Evolutionary conservation across 2,888 invertebrate genomes (phyloP).

Genomic region (Agrochola circellaris): DNA sequence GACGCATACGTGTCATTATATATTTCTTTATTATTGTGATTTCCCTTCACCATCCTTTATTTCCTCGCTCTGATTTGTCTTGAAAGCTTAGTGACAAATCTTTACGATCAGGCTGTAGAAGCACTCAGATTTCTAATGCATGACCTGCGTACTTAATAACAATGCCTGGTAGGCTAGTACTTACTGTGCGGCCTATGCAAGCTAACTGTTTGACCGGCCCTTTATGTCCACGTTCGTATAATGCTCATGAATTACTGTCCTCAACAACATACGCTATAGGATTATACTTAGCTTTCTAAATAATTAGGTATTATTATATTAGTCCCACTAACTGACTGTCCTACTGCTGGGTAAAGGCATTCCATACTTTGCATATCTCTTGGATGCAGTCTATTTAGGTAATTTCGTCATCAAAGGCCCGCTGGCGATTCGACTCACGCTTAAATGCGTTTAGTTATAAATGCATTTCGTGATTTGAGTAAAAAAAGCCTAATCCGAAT

Average conservation of each 20-base stretch:
- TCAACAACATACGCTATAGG: neutral
- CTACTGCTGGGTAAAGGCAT: neutral
- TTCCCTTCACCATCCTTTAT: slow-evolving; percentile 5
- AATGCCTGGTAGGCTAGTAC: slow-evolving; percentile 16
- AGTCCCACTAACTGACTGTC: neutral
- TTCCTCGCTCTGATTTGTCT: no score
- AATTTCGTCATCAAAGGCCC: neutral
- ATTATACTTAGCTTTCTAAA: slow-evolving; percentile 27
- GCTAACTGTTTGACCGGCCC: slow-evolving; percentile 25
- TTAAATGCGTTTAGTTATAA: no score
- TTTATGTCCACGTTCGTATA: slow-evolving; percentile 24
- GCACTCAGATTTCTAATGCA: slow-evolving; percentile 30
- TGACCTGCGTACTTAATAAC: slow-evolving; percentile 28
- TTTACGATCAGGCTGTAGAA: neutral
- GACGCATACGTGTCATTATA: neutral
- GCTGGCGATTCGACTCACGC: no score
- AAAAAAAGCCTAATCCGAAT: neutral
- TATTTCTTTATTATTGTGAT: slow-evolving; percentile 1
- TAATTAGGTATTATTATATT: neutral
- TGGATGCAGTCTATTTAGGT: neutral
- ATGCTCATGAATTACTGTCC: slow-evolving; percentile 28
- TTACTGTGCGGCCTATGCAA: neutral
- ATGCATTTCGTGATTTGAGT: neutral
- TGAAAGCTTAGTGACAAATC: slow-evolving; percentile 5
- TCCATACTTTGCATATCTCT: neutral